These are phyloP conservation scores for Hedychridium roseum DNA, from an alignment of 2,888 invertebrate genomes.

Conservation along the genomic window DNA sequence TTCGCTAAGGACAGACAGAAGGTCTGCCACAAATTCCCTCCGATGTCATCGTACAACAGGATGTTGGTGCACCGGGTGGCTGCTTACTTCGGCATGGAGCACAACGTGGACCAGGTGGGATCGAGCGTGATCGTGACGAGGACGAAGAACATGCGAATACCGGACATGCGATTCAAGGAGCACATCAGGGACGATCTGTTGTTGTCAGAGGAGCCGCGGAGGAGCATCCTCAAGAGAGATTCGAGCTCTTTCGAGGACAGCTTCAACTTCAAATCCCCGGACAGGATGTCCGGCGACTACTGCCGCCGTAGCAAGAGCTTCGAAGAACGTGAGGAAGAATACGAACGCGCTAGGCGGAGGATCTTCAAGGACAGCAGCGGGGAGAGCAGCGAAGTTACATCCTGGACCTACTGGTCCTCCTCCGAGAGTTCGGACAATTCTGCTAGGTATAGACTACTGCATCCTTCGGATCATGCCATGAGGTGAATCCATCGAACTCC, in stretches of 20 bases:
- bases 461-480: slow-evolving; percentile 54
- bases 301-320: slow-evolving; percentile 82
- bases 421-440: slow-evolving; percentile 58
- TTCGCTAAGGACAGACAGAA: slow-evolving; percentile 77
- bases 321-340: slow-evolving; percentile 91
- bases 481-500: slow-evolving; percentile 43
- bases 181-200: slow-evolving; percentile 73
- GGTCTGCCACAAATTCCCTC: slow-evolving; percentile 79
- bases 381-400: slow-evolving; percentile 53
- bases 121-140: slow-evolving; percentile 86
- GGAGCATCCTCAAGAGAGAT: slow-evolving; percentile 85
- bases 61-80: slow-evolving; percentile 96
- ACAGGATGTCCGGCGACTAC: slow-evolving; percentile 70
- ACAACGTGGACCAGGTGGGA: slow-evolving; percentile 87
- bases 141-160: slow-evolving; percentile 74
- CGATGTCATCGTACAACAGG: slow-evolving; percentile 94
- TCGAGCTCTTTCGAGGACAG: slow-evolving; percentile 83
- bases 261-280: slow-evolving; percentile 67
- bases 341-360: slow-evolving; percentile 83
- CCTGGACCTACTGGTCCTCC: slow-evolving; percentile 61
- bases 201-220: slow-evolving; percentile 73
- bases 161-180: slow-evolving; percentile 77
- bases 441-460: slow-evolving; percentile 53
- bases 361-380: slow-evolving; percentile 75
- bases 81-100: slow-evolving; percentile 92